Evolutionary conservation across 2,888 invertebrate species (phyloP).

Genomic region (Brachylomia viminalis): DNA sequence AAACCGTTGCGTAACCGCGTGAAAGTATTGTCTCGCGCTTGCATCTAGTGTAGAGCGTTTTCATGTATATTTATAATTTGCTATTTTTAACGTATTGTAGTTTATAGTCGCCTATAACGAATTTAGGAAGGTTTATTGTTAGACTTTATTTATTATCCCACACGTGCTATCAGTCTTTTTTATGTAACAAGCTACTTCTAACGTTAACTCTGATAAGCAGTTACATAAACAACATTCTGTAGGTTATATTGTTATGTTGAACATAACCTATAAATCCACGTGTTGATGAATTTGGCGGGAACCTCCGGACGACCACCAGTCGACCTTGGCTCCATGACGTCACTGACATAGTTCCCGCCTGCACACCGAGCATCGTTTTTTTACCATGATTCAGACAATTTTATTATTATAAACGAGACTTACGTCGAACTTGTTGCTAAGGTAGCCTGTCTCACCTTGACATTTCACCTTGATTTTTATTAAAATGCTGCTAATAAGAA

Average conservation of each 20-base stretch:
- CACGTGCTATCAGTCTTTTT: slow-evolving; percentile 19
- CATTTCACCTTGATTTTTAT: slow-evolving; percentile 60
- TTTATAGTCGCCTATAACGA: slow-evolving; percentile 21
- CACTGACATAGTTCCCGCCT: slow-evolving; percentile 88
- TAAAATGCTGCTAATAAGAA: slow-evolving; percentile 26
- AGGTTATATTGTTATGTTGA: slow-evolving; percentile 69
- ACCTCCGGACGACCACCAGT: slow-evolving; percentile 78
- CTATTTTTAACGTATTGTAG: slow-evolving; percentile 47
- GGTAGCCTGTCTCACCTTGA: slow-evolving; percentile 56
- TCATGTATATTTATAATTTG: slow-evolving; percentile 53
- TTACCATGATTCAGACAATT: slow-evolving; percentile 77
- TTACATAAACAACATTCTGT: slow-evolving; percentile 38
- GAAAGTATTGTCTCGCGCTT: slow-evolving; percentile 80
- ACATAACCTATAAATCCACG: slow-evolving; percentile 73
- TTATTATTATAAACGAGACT: slow-evolving; percentile 72
- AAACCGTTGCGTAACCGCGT: slow-evolving; percentile 83
- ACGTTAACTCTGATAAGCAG: slow-evolving; percentile 29
- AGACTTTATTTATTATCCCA: slow-evolving; percentile 1
- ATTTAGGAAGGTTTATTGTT: slow-evolving; percentile 9
- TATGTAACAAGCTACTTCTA: slow-evolving; percentile 20
- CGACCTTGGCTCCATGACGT: slow-evolving; percentile 88
- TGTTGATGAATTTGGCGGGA: slow-evolving; percentile 84
- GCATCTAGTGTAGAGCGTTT: slow-evolving; percentile 24
- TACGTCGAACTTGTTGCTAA: slow-evolving; percentile 59
- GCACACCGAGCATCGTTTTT: slow-evolving; percentile 81